A percentile compares a stretch with the other conserved stretches of the same genome.
phyloP scores from a whole-genome alignment of 2,888 invertebrate genomes.

The Troilus luridus region DNA sequence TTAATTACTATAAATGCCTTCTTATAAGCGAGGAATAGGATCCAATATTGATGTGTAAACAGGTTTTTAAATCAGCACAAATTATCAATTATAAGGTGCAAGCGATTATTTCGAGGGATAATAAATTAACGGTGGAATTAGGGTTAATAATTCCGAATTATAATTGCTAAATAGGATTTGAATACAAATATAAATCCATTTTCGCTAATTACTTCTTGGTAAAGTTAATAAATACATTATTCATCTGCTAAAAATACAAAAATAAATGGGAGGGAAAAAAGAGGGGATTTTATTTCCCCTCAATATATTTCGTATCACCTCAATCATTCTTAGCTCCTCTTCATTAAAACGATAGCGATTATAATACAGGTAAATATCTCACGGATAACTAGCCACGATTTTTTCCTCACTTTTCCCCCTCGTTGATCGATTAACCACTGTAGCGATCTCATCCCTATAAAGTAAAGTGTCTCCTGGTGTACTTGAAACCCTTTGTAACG shows the following conservation, averaged over 20 bases:
- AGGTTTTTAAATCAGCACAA: too few species aligned
- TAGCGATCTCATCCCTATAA: background rate
- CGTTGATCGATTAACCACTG: slow-evolving; percentile 11
- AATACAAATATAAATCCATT: too few species aligned
- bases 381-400: background rate
- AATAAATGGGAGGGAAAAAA: background rate
- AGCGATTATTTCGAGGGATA: too few species aligned
- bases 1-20: too few species aligned
- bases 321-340: background rate
- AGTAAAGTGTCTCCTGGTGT: slow-evolving; percentile 4
- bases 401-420: background rate
- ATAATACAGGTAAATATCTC: background rate
- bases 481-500: slow-evolving; percentile 10
- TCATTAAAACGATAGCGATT: background rate
- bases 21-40: too few species aligned
- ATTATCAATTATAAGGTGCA: too few species aligned
- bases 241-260: background rate
- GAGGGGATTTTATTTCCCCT: background rate
- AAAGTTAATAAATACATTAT: too few species aligned
- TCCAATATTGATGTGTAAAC: too few species aligned
- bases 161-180: too few species aligned
- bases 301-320: background rate
- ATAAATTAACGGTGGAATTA: too few species aligned
- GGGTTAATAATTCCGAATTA: too few species aligned
- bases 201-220: too few species aligned